Evolutionary conservation across 1,140 invertebrate genomes (phyloP).

Genomic region (Tetramorium simillimum): DNA sequence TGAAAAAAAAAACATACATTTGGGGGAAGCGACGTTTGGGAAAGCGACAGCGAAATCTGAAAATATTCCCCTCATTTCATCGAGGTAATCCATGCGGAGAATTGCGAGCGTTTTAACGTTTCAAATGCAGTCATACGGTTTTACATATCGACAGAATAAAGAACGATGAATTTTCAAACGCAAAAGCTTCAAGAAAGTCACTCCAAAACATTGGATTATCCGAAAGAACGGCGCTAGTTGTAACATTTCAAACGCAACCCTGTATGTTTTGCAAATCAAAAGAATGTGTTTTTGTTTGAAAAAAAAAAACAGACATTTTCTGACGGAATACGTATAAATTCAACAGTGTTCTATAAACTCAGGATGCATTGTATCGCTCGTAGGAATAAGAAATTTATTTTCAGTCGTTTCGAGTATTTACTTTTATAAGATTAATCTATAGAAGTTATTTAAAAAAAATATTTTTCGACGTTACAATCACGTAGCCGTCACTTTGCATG

Average conservation of each 20-base stretch:
- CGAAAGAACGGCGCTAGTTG: neutral
- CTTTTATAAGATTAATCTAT: neutral
- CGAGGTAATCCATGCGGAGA: neutral
- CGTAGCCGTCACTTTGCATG: neutral
- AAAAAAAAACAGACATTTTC: neutral
- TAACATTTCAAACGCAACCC: slow-evolving; percentile 13
- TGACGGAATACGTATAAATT: neutral
- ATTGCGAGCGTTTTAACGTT: slow-evolving; percentile 15
- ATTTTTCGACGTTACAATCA: neutral
- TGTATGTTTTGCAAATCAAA: neutral
- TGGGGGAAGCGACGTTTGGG: neutral
- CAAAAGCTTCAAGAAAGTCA: neutral
- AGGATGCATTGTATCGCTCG: neutral
- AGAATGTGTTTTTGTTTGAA: slow-evolving; percentile 11
- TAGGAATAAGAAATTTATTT: neutral
- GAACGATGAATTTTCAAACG: slow-evolving; percentile 24
- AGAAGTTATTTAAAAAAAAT: neutral
- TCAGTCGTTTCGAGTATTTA: neutral
- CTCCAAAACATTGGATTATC: neutral
- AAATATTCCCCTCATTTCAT: slow-evolving; percentile 15
- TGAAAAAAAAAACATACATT: slow-evolving; percentile 11
- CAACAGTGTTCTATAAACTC: neutral
- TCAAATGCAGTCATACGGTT: neutral
- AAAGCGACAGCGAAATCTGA: neutral
- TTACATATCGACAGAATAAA: neutral